A percentile compares a stretch with the other conserved stretches of the same genome.
phyloP scores from a whole-genome alignment of 2,797 vertebrate species.

The Distichodus sexfasciatus region DNA sequence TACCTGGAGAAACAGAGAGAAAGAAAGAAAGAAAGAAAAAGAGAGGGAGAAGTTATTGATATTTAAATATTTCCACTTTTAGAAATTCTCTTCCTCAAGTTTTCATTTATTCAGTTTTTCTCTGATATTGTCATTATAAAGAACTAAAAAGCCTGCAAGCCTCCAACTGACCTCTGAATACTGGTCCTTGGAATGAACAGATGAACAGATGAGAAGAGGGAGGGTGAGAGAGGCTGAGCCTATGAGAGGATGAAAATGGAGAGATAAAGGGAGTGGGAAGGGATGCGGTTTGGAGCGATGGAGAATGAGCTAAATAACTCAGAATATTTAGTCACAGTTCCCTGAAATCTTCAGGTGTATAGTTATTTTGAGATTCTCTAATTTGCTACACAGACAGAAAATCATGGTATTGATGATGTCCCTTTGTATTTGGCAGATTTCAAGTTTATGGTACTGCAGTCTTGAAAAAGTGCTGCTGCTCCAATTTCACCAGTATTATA shows the following conservation, averaged over 20 bases:
- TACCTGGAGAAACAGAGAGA: constrained; percentile 72
- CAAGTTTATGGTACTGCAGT: too few species aligned
- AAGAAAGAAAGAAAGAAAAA: not conserved
- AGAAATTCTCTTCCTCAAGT: not conserved
- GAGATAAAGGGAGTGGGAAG: constrained; percentile 19
- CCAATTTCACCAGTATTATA: not conserved
- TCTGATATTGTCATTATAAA: not conserved
- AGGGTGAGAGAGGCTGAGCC: constrained; percentile 36
- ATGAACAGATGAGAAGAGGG: constrained; percentile 42
- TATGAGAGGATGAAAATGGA: constrained; percentile 46
- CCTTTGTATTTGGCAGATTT: too few species aligned
- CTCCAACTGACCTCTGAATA: constrained; percentile 37
- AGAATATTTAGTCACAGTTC: not conserved
- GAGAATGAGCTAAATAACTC: constrained; percentile 1
- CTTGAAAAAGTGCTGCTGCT: not conserved
- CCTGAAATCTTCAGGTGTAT: too few species aligned
- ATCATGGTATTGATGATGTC: too few species aligned
- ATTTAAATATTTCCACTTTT: not conserved
- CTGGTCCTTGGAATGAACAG: constrained; percentile 38
- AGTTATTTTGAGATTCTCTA: too few species aligned
- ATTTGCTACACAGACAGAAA: too few species aligned
- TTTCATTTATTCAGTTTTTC: not conserved
- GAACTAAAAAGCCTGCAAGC: not conserved
- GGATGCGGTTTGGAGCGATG: constrained; percentile 2
- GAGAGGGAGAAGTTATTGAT: not conserved